A percentile compares a stretch with the other conserved stretches of the same genome.
Conservation (phyloP, 2,888 invertebrate genomes). For the Chymomyza amoena region DNA sequence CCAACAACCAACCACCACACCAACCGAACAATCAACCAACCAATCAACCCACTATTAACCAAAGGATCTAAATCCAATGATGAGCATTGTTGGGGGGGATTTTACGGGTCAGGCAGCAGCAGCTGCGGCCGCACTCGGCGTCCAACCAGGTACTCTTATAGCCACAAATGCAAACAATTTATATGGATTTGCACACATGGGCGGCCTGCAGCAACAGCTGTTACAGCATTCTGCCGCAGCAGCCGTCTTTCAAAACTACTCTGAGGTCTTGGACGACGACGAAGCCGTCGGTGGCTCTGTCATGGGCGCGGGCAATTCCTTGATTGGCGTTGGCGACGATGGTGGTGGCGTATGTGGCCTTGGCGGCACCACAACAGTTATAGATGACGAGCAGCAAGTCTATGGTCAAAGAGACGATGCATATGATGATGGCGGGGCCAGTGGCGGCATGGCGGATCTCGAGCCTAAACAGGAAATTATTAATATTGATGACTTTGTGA, state of each 20-base stretch:
- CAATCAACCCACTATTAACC: background rate
- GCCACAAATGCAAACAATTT: constrained; percentile 74
- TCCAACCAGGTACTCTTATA: constrained; percentile 74
- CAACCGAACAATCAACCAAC: constrained; percentile 15
- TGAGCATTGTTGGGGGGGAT: constrained; percentile 79
- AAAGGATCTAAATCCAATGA: constrained; percentile 79
- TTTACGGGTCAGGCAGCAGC: constrained; percentile 77
- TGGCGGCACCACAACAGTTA: constrained; percentile 39
- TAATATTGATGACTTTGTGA: constrained; percentile 78
- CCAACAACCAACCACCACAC: constrained; percentile 10
- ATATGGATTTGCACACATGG: constrained; percentile 77
- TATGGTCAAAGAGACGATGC: constrained; percentile 70
- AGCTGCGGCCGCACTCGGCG: constrained; percentile 73
- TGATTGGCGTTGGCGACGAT: constrained; percentile 41
- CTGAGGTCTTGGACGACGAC: constrained; percentile 73
- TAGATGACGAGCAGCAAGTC: constrained; percentile 65
- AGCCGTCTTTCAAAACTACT: constrained; percentile 76
- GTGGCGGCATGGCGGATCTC: constrained; percentile 63
- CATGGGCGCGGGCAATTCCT: constrained; percentile 33
- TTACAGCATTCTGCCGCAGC: constrained; percentile 76
- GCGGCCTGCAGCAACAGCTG: constrained; percentile 77
- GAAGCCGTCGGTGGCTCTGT: constrained; percentile 40
- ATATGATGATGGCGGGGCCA: constrained; percentile 62
- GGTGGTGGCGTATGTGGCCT: constrained; percentile 44
- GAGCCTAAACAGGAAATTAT: constrained; percentile 77